Conservation (phyloP, 1,140 invertebrate species). For the Geopemphigus sp. region DNA sequence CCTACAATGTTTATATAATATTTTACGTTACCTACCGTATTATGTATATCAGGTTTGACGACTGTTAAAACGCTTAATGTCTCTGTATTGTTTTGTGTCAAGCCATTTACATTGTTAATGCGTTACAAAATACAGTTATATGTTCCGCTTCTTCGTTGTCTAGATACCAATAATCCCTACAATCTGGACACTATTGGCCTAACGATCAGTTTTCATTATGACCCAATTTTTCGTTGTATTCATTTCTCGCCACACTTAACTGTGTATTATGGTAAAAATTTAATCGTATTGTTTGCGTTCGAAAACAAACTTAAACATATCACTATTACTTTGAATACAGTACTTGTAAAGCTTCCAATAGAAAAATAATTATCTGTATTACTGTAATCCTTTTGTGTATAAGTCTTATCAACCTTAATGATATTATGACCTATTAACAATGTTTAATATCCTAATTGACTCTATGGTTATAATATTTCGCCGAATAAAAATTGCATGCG, state of each 20-base stretch:
- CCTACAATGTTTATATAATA: too few relatives aligned
- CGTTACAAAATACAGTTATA: too few relatives aligned
- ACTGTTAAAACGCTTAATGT: too few relatives aligned
- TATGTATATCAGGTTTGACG: too few relatives aligned
- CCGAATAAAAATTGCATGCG: too few relatives aligned
- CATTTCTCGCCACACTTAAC: not conserved
- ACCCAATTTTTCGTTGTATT: constrained; percentile 7
- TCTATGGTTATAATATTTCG: not conserved
- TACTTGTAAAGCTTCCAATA: constrained; percentile 27
- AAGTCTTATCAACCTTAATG: not conserved
- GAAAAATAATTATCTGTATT: not conserved
- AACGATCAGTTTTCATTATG: not conserved
- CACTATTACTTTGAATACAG: not conserved
- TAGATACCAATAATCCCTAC: not conserved
- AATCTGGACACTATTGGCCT: too few relatives aligned
- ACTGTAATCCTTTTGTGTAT: not conserved
- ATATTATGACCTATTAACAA: not conserved
- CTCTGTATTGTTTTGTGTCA: too few relatives aligned
- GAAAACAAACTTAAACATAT: not conserved
- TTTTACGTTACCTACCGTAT: too few relatives aligned
- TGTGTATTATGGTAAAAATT: not conserved
- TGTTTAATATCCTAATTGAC: not conserved
- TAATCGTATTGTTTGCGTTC: not conserved
- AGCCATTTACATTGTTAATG: too few relatives aligned
- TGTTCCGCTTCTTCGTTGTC: too few relatives aligned